These are phyloP conservation scores for Apodemus agrarius DNA, from an alignment of 2,797 vertebrate genomes.

Conservation along the genomic window DNA sequence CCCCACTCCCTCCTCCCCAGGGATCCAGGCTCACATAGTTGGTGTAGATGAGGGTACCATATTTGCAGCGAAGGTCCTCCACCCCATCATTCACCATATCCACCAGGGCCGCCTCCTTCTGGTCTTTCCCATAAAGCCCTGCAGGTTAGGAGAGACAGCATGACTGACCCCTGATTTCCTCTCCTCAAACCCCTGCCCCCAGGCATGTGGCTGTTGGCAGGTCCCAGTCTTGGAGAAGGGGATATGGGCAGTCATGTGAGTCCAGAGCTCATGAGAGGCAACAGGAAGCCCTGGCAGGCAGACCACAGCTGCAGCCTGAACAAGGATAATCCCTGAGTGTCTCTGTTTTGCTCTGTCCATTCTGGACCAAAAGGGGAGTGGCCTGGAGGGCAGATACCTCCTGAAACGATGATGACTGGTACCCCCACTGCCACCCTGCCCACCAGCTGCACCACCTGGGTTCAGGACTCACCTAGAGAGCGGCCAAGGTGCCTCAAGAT, in stretches of 20 bases:
- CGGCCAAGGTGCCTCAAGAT: slow-evolving; percentile 88
- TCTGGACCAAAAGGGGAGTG: neutral
- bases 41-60: slow-evolving; percentile 84
- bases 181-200: neutral
- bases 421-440: neutral
- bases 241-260: neutral
- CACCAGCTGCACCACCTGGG: neutral
- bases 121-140: slow-evolving; percentile 87
- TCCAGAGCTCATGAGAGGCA: neutral
- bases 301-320: neutral
- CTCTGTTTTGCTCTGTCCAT: neutral
- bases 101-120: slow-evolving; percentile 82
- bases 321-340: fast-evolving
- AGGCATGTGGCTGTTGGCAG: neutral
- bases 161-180: neutral
- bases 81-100: slow-evolving; percentile 88
- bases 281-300: neutral
- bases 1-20: too few species aligned
- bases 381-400: neutral
- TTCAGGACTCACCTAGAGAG: slow-evolving; percentile 82
- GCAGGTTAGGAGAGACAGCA: neutral
- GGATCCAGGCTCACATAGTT: slow-evolving; percentile 85
- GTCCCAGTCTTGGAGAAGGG: neutral
- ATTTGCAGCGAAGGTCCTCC: slow-evolving; percentile 88
- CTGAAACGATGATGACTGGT: fast-evolving